These are phyloP conservation scores for Paradoxurus hermaphroditus DNA, from an alignment of 2,113 vertebrate genomes.

Conservation along the genomic window DNA sequence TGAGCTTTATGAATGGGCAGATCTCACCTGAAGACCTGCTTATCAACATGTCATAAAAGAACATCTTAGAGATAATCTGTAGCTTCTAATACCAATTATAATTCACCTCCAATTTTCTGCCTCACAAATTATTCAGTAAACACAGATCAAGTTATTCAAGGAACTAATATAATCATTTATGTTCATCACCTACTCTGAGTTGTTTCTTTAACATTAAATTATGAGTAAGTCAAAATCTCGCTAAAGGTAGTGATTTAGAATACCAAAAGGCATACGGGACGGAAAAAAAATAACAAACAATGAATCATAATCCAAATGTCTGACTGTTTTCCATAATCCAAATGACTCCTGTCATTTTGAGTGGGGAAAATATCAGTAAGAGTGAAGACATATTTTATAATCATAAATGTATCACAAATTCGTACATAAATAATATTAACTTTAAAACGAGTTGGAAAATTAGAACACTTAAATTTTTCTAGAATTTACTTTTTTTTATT, in stretches of 20 bases:
- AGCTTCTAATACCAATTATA: neutral
- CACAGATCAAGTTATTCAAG: neutral
- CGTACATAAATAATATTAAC: neutral
- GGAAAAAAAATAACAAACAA: neutral
- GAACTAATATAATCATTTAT: neutral
- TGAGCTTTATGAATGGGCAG: neutral
- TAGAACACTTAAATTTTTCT: constrained; percentile 13
- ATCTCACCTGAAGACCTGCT: neutral
- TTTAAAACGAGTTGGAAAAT: neutral
- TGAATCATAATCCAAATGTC: neutral
- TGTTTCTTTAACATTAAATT: neutral
- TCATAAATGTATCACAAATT: neutral
- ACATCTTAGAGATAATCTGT: neutral
- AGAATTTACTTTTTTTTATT: constrained; percentile 39
- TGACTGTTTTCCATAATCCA: neutral
- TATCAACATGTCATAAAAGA: neutral
- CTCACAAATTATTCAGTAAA: neutral
- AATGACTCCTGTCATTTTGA: neutral
- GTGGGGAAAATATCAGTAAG: neutral
- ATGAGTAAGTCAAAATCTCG: neutral
- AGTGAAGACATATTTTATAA: neutral
- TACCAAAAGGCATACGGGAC: neutral
- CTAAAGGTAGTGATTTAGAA: neutral
- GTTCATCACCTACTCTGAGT: neutral
- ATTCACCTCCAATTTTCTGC: neutral